Conservation (phyloP, 2,888 invertebrate species). For the Platycnemis pennipes region DNA sequence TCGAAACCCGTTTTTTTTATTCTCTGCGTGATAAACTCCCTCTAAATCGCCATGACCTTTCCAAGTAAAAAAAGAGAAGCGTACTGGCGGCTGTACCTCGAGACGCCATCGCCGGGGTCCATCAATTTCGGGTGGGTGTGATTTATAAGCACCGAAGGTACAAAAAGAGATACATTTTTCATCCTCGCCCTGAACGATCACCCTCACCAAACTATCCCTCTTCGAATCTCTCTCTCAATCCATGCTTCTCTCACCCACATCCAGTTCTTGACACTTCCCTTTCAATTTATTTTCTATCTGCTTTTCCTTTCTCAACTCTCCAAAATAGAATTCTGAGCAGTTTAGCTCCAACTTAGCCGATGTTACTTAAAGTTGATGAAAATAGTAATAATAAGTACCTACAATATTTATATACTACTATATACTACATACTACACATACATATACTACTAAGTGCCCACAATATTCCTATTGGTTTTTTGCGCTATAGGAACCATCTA, state of each 20-base stretch:
- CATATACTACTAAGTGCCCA: no score
- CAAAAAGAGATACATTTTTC: slow-evolving; percentile 53
- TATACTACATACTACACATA: no score
- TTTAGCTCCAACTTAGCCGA: no score
- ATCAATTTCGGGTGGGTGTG: slow-evolving; percentile 33
- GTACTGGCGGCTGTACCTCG: not conserved
- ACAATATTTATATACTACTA: no score
- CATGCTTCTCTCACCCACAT: not conserved
- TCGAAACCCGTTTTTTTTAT: not conserved
- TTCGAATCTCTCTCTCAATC: not conserved
- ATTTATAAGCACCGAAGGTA: slow-evolving; percentile 32
- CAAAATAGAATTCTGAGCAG: no score
- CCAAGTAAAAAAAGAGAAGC: not conserved
- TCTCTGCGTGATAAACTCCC: slow-evolving; percentile 44
- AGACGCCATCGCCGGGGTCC: slow-evolving; percentile 59
- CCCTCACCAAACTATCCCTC: not conserved
- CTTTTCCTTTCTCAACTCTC: not conserved
- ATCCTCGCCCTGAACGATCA: not conserved
- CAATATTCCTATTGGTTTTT: no score
- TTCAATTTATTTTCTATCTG: not conserved
- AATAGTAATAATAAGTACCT: no score
- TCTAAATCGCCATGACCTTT: slow-evolving; percentile 30
- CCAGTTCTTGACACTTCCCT: not conserved
- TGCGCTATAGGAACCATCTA: no score
- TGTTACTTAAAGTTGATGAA: no score